Evolutionary conservation across 92 coral and sea anemone species (phyloP).

Genomic region (Virgularia gustaviana): DNA sequence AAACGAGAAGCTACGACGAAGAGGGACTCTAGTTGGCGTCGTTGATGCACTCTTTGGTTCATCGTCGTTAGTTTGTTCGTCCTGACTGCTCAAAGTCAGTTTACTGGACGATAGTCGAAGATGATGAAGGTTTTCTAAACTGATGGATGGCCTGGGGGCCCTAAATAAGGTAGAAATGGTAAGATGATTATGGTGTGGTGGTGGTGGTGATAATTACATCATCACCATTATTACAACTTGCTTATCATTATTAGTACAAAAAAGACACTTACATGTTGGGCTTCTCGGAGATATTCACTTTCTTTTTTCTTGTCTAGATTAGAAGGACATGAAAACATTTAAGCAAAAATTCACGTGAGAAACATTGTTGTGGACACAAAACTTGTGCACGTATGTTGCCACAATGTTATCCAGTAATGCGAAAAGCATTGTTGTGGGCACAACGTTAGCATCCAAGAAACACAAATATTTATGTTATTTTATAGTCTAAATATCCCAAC

Average conservation of each 20-base stretch:
- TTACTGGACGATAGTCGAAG: slow-evolving; percentile 22
- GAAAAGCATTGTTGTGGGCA: too few relatives aligned
- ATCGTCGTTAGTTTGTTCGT: neutral
- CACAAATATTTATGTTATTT: too few relatives aligned
- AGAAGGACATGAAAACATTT: too few relatives aligned
- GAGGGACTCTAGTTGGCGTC: neutral
- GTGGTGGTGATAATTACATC: neutral
- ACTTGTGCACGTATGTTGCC: too few relatives aligned
- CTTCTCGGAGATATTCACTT: neutral
- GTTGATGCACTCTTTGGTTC: slow-evolving; percentile 15
- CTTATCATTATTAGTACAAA: neutral
- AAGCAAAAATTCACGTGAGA: too few relatives aligned
- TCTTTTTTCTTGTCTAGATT: slow-evolving; percentile 20
- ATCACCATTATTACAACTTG: neutral
- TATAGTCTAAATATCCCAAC: too few relatives aligned
- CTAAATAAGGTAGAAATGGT: neutral
- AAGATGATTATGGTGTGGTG: neutral
- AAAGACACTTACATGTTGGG: slow-evolving; percentile 3
- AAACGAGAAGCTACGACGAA: slow-evolving; percentile 29
- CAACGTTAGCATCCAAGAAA: too few relatives aligned
- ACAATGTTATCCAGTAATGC: too few relatives aligned
- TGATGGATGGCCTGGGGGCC: slow-evolving; percentile 33
- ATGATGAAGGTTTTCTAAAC: slow-evolving; percentile 9
- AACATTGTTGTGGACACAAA: too few relatives aligned
- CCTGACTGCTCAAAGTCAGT: slow-evolving; percentile 10